phyloP scores from a whole-genome alignment of 1,140 invertebrate genomes.

The Oreohelix idahoensis region DNA sequence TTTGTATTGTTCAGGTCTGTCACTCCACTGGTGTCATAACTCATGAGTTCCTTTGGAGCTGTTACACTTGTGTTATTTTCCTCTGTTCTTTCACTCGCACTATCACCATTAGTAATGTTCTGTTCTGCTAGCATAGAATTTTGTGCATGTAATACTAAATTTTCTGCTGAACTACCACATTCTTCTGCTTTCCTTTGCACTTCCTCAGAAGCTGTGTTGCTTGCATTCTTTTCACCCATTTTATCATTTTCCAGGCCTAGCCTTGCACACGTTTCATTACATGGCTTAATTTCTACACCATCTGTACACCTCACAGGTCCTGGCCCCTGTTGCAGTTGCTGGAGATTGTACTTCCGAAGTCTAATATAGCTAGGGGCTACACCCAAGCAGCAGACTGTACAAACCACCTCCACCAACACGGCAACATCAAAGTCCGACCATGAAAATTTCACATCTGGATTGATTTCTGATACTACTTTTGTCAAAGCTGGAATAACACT shows the following conservation, averaged over 20 bases:
- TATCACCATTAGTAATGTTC: no score
- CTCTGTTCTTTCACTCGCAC: no score
- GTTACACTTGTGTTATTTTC: no score
- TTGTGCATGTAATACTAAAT: no score
- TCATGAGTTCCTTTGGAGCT: no score
- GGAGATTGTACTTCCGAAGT: conserved; percentile 72
- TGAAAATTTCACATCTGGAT: conserved; percentile 57
- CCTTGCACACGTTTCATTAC: background rate
- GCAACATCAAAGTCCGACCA: conserved; percentile 65
- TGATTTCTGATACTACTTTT: conserved; percentile 54
- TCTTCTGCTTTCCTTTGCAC: no score
- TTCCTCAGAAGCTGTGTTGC: no score
- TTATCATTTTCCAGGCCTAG: background rate
- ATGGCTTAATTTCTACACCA: background rate
- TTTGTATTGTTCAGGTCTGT: no score
- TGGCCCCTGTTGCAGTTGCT: conserved; percentile 30
- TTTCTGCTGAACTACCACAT: no score
- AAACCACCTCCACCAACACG: conserved; percentile 68
- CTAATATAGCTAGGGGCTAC: conserved; percentile 66
- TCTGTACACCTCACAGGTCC: background rate
- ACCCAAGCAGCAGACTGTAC: conserved; percentile 69
- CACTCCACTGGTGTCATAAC: no score
- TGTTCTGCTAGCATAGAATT: no score
- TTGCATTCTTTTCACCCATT: no score
- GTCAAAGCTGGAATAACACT: conserved; percentile 68